A percentile compares a stretch with the other conserved stretches of the same genome.
Evolutionary conservation across 2,113 vertebrate species (phyloP).

Genomic region (Gavialis gangeticus): DNA sequence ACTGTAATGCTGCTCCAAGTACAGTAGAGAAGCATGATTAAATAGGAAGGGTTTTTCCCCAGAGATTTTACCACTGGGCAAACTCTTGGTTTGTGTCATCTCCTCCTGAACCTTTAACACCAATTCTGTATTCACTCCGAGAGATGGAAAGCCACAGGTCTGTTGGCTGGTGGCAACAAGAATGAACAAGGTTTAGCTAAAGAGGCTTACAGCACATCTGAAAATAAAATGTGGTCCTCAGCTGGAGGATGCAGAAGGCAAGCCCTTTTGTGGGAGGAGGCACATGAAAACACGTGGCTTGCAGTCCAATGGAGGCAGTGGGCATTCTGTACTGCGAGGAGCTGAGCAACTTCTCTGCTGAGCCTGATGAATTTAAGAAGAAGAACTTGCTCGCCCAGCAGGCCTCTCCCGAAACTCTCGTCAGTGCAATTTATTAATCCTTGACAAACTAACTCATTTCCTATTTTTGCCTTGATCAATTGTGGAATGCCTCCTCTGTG

Average conservation of each 20-base stretch:
- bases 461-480: background rate
- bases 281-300: background rate
- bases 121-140: background rate
- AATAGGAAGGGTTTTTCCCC: background rate
- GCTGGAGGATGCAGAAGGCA: conserved; percentile 12
- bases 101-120: background rate
- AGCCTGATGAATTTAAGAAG: conserved; percentile 28
- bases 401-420: background rate
- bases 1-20: background rate
- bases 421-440: conserved; percentile 33
- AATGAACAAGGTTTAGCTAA: background rate
- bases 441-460: conserved; percentile 22
- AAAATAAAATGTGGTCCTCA: background rate
- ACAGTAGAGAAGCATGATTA: background rate
- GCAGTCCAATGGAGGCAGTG: background rate
- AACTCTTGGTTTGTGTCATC: background rate
- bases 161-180: background rate
- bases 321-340: background rate
- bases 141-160: background rate
- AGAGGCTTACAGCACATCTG: background rate
- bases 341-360: background rate
- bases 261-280: background rate
- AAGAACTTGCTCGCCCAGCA: background rate
- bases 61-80: background rate
- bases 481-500: conserved; percentile 2